Base-by-base conservation (phyloP, 1,140 invertebrate genomes). In the Prorops nasuta region DNA sequence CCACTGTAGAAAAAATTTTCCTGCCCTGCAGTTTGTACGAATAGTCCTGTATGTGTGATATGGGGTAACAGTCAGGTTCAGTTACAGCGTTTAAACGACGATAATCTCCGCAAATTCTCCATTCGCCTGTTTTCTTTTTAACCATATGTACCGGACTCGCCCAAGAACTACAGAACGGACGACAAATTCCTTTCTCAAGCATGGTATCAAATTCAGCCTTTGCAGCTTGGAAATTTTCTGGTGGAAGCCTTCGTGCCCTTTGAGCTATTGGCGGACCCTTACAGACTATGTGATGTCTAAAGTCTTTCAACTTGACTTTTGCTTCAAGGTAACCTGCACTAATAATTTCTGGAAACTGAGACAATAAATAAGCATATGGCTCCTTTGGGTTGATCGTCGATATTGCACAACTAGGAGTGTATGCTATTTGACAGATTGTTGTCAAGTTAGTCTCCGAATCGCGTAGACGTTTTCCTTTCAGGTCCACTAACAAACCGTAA, bases 1-100 rank as follows among this genome's bases (percentile, higher is more conserved):
- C 80, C 2, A 84, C 43, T 1, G 56, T 63, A 1, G 66, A 63
- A 47, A 81, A 81, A 21, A 67, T 65, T n/a, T n/a, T n/a, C n/a
- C n/a, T n/a, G n/a, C n/a, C n/a, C n/a, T n/a, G n/a, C 1, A 39
- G n/a, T 1, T 17, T 38, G 3, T 6, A 3, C 6, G 34, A 4
- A n/a, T 12, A 39, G 20, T 47, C 44, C 15, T 31, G 3, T 1
- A 24, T 4, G 3, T 28, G 36, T 1, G 21, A 3, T 14, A 38
- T 31, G 8, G 36, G n/a, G 10, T 37, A 47, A 18, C 20, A 12
- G 2, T 37, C 12, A 0, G 44, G 44, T 14, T 36, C 6, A 0
- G 44, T 46, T 10, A 19, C 14, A 2, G 32, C 20, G 10, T 46
- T 46, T 2, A 46, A 4, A 2, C n/a, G 17, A n/a, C 34, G 44